Evolutionary conservation across 53 echinoderm and acorn worm species (phyloP).

Genomic region (Echinarachnius parma): DNA sequence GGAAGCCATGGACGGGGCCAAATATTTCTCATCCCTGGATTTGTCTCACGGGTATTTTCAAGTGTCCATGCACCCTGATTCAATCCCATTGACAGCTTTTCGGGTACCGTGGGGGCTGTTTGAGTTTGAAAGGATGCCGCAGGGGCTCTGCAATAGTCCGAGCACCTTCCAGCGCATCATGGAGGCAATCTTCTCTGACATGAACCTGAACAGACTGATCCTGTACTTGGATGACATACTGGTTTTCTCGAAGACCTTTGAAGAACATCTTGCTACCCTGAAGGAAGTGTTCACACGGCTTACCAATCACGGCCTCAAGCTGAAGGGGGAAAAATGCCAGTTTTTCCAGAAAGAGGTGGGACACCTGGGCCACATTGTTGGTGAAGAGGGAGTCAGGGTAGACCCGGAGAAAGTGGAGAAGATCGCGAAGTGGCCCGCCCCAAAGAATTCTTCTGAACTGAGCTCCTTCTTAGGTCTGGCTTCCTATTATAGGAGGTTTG

Average conservation of each 20-base stretch:
- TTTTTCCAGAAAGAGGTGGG: constrained; percentile 38
- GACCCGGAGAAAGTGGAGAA: constrained; percentile 40
- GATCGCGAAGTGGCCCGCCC: constrained; percentile 41
- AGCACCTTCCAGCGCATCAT: constrained; percentile 60
- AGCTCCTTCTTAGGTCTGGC: constrained; percentile 52
- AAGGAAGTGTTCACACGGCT: constrained; percentile 52
- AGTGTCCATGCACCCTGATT: constrained; percentile 47
- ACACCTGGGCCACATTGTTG: constrained; percentile 46
- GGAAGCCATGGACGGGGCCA: constrained; percentile 49
- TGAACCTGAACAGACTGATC: constrained; percentile 46
- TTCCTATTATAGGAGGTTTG: constrained; percentile 50
- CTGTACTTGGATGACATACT: constrained; percentile 62
- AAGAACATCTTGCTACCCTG: constrained; percentile 48
- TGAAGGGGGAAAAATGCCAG: constrained; percentile 59
- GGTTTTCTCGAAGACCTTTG: constrained; percentile 51
- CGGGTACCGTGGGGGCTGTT: constrained; percentile 64
- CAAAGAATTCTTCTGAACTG: constrained; percentile 18
- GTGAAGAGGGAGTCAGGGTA: constrained; percentile 28
- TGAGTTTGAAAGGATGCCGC: constrained; percentile 51
- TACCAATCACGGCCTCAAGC: constrained; percentile 49
- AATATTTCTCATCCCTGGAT: constrained; percentile 56
- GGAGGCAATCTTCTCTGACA: constrained; percentile 56
- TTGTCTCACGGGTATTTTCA: constrained; percentile 68
- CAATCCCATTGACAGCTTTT: constrained; percentile 59
- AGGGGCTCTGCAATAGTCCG: constrained; percentile 49